phyloP scores from a whole-genome alignment of 2,797 vertebrate genomes.

The Acrocephalus scirpaceus region DNA sequence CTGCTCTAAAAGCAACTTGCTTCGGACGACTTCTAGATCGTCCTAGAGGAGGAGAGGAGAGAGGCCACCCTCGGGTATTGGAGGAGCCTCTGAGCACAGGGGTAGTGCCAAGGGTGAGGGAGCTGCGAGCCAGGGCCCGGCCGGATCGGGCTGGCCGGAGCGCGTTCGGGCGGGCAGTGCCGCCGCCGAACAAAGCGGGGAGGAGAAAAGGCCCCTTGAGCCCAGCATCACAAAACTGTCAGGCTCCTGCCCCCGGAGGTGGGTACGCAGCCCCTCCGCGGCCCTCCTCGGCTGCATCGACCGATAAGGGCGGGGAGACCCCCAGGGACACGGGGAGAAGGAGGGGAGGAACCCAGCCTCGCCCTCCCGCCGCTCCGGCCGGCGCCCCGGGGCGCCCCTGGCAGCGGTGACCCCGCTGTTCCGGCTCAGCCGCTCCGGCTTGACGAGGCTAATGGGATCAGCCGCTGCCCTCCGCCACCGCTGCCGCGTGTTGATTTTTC shows the following conservation, averaged over 20 bases:
- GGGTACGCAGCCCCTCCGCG: neutral
- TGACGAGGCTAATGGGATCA: slow-evolving; percentile 66
- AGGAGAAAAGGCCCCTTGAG: neutral
- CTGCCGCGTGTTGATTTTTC: slow-evolving; percentile 73
- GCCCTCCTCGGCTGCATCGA: neutral
- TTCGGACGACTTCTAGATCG: neutral
- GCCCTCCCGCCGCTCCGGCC: neutral
- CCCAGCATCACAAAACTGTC: neutral
- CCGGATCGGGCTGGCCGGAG: neutral
- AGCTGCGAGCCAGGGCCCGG: neutral
- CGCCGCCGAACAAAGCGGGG: neutral
- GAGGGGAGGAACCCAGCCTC: neutral
- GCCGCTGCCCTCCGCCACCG: slow-evolving; percentile 13
- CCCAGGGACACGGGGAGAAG: neutral
- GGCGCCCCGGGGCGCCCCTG: neutral
- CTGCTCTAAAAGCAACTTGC: slow-evolving; percentile 36
- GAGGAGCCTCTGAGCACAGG: neutral
- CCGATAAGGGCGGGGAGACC: neutral
- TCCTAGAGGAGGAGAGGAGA: neutral
- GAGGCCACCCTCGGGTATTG: neutral
- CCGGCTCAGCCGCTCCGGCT: slow-evolving; percentile 56
- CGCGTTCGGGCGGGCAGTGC: neutral
- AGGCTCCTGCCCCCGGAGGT: neutral
- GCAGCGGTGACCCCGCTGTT: slow-evolving; percentile 22
- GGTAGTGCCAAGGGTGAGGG: neutral